Conservation (phyloP, 2,797 vertebrate species). For the Myotis myotis region DNA sequence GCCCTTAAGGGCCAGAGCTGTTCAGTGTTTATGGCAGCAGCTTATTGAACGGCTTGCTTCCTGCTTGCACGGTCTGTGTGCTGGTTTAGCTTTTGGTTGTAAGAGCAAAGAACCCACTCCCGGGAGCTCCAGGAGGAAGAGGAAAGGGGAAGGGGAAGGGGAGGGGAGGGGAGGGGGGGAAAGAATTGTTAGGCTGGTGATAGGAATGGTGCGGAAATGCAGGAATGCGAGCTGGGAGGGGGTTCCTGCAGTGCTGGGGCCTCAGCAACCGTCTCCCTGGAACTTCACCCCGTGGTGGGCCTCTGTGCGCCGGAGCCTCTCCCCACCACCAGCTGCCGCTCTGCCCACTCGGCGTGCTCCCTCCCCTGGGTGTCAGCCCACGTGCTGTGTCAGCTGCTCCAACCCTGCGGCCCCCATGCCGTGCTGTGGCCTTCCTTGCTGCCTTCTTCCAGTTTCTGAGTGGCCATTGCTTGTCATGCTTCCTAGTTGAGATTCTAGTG, state of each 20-base stretch:
- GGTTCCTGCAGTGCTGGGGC: neutral
- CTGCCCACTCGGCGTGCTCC: rapidly evolving
- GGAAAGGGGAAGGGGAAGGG: too few relatives aligned
- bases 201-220: neutral
- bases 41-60: neutral
- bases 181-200: too few relatives aligned
- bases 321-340: neutral
- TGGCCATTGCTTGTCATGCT: neutral
- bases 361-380: neutral
- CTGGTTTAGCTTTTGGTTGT: neutral
- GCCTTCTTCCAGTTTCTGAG: constrained; percentile 24
- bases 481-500: neutral
- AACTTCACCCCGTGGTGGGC: neutral
- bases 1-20: neutral
- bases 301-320: neutral
- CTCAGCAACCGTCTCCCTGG: neutral
- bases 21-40: neutral
- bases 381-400: neutral
- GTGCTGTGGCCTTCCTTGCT: neutral
- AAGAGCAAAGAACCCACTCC: neutral
- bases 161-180: too few relatives aligned
- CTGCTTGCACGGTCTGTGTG: neutral
- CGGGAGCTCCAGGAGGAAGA: neutral
- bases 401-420: neutral
- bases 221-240: neutral